Base-by-base conservation (phyloP, 2,888 invertebrate genomes). In the Pilophorus perplexus region DNA sequence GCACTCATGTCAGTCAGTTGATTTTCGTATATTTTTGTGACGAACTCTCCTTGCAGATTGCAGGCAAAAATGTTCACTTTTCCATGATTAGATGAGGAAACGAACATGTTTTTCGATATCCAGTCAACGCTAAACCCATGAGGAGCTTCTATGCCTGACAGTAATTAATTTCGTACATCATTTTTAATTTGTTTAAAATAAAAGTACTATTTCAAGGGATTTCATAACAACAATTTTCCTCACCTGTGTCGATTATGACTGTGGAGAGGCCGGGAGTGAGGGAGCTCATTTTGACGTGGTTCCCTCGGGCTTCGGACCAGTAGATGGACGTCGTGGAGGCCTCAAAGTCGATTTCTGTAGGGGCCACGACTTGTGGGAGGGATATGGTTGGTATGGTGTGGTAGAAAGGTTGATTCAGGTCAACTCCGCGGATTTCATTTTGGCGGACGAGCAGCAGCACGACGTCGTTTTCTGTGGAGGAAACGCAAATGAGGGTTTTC, bases 301-400 rank as follows among this genome's bases (percentile, higher is more conserved):
- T 86, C 55, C 85, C 81, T 74, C 86, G 85, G 6, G 83, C 80
- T 76, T 90, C 90, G 0, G 87, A 84, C 91, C 91, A 92, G 79
- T 85, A 91, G 66, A 92, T 79, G 60, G 62, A 85, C 80, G 74
- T 84, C 87, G 74, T 89, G 88, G 66, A 93, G 1, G 66, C 50
- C n/a, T 57, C 46, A 20, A 66, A 66, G 22, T 66, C 66, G 16
- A 66, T 46, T 28, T 57, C 55, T 5, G 46, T 46, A 1, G 66
- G 57, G 6, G 14, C 16, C 1, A 20, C 37, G 8, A 89, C 85
- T 77, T 86, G 81, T 28, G 87, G 85, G 50, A 84, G 79, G 67
- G 88, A 85, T 71, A 93, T 86, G 18, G 92, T 87, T 8, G 93
- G 91, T 72, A 92, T 89, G 42, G 89, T 86, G 75, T 87, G 88